Conservation (phyloP, 2,888 invertebrate species). For the Oegoconia quadripuncta region DNA sequence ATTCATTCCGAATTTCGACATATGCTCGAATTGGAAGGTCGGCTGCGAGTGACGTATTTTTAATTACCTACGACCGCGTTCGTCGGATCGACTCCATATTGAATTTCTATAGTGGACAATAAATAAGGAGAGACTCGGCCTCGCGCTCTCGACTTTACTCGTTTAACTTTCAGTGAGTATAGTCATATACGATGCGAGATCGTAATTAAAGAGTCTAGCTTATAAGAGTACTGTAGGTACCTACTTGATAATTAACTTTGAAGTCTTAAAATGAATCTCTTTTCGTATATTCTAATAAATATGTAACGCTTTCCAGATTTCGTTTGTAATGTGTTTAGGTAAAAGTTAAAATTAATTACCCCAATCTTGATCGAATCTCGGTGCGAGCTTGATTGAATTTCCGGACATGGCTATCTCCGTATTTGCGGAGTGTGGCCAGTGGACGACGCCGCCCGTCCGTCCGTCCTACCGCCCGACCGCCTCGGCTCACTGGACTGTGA, state of each 20-base stretch:
- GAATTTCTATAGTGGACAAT: slow-evolving; percentile 70
- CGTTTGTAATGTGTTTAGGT: slow-evolving; percentile 36
- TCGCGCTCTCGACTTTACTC: slow-evolving; percentile 10
- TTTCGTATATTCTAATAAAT: too few species aligned
- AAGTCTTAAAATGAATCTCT: too few species aligned
- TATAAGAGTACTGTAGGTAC: too few species aligned
- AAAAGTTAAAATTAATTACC: slow-evolving; percentile 72
- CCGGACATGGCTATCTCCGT: slow-evolving; percentile 66
- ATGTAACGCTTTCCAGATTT: neutral
- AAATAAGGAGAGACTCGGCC: slow-evolving; percentile 19
- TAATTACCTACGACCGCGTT: slow-evolving; percentile 72
- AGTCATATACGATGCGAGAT: slow-evolving; percentile 1
- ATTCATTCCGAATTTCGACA: slow-evolving; percentile 74
- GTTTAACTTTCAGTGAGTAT: slow-evolving; percentile 9
- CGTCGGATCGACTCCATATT: slow-evolving; percentile 57
- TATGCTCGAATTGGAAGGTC: slow-evolving; percentile 73
- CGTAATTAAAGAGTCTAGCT: slow-evolving; percentile 10
- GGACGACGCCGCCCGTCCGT: slow-evolving; percentile 35
- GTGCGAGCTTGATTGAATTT: slow-evolving; percentile 74
- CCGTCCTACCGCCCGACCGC: slow-evolving; percentile 45
- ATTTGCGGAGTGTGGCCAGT: slow-evolving; percentile 65
- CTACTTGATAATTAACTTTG: too few species aligned
- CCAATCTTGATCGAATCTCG: slow-evolving; percentile 73
- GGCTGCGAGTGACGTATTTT: slow-evolving; percentile 77
- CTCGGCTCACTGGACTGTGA: slow-evolving; percentile 70